These are phyloP conservation scores for Drosophila putrida DNA, from an alignment of 2,888 invertebrate species.

Conservation along the genomic window DNA sequence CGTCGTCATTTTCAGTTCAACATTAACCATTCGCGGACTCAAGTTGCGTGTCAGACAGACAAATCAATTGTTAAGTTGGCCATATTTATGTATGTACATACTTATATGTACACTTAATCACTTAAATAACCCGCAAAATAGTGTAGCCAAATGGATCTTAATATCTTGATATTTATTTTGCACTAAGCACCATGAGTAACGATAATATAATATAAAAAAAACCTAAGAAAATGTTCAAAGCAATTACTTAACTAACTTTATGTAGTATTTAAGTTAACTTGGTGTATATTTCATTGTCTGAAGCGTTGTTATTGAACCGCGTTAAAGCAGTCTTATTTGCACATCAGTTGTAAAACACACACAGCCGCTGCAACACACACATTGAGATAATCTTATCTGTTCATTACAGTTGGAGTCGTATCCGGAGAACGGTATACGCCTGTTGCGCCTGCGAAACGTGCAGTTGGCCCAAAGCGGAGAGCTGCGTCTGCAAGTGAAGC, in stretches of 20 bases:
- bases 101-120: neutral
- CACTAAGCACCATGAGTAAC: too few relatives aligned
- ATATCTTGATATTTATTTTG: too few relatives aligned
- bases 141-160: too few relatives aligned
- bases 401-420: constrained; percentile 84
- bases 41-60: constrained; percentile 26
- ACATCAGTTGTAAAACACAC: constrained; percentile 13
- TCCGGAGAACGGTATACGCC: constrained; percentile 86
- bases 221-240: too few relatives aligned
- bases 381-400: constrained; percentile 18
- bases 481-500: constrained; percentile 84
- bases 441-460: constrained; percentile 87
- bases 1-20: constrained; percentile 49
- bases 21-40: constrained; percentile 57
- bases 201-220: too few relatives aligned
- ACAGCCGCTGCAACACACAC: neutral
- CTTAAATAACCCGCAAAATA: too few relatives aligned
- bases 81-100: constrained; percentile 19
- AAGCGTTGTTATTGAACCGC: constrained; percentile 44
- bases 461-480: constrained; percentile 86
- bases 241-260: too few relatives aligned
- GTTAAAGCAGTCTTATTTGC: constrained; percentile 34
- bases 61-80: constrained; percentile 28
- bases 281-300: constrained; percentile 36
- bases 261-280: constrained; percentile 13